Conservation (phyloP, 2,113 vertebrate species). For the Neodontobutis hainanensis region DNA sequence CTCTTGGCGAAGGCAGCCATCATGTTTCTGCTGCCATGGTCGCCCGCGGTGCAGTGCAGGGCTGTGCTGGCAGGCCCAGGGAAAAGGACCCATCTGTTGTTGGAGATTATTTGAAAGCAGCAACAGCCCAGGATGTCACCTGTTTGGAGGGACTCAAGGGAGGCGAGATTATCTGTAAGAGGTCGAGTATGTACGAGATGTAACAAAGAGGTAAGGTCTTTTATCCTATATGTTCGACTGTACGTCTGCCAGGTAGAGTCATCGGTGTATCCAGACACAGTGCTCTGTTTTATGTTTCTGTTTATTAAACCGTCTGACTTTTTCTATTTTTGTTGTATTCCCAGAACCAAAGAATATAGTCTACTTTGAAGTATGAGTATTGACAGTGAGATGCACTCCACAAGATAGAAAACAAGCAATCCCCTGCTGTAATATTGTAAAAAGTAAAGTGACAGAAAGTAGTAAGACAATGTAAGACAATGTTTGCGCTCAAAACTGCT, state of each 20-base stretch:
- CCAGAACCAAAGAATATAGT: neutral
- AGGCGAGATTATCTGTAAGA: constrained; percentile 50
- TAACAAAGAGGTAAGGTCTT: constrained; percentile 15
- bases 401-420: neutral
- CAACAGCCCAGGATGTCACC: constrained; percentile 71
- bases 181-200: constrained; percentile 8
- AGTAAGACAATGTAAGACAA: too few species aligned
- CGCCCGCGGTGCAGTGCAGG: constrained; percentile 53
- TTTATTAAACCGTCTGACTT: neutral
- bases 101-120: constrained; percentile 71
- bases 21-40: constrained; percentile 53
- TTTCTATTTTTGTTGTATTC: neutral
- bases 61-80: constrained; percentile 59
- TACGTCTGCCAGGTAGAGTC: neutral
- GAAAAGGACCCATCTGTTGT: constrained; percentile 74
- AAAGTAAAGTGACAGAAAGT: too few species aligned
- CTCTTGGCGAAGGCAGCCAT: constrained; percentile 50
- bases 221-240: constrained; percentile 7
- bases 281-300: neutral
- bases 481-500: too few species aligned
- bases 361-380: neutral
- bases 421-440: neutral
- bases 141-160: constrained; percentile 62
- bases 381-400: neutral
- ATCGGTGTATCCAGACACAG: neutral